These are phyloP conservation scores for Fopius arisanus DNA, from an alignment of 1,140 invertebrate genomes.

Conservation along the genomic window DNA sequence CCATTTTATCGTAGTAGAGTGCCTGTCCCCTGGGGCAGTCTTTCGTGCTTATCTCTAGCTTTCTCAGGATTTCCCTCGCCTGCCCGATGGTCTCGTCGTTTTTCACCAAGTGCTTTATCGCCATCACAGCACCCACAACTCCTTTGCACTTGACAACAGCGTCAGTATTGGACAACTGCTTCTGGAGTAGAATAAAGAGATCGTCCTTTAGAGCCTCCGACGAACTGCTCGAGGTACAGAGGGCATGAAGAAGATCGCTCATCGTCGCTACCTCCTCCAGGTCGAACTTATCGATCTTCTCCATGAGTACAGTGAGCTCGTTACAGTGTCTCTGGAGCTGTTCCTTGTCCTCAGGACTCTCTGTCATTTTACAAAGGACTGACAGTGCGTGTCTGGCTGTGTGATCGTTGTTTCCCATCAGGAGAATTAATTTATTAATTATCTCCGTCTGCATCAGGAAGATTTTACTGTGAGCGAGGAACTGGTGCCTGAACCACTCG, in stretches of 20 bases:
- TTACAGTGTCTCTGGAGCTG: conserved; percentile 56
- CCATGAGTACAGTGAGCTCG: conserved; percentile 65
- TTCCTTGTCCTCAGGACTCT: conserved; percentile 43
- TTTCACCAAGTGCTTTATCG: conserved; percentile 60
- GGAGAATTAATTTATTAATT: conserved; percentile 49
- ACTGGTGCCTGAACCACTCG: conserved; percentile 56
- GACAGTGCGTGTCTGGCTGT: conserved; percentile 52
- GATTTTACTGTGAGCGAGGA: conserved; percentile 47
- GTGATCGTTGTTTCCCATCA: conserved; percentile 56
- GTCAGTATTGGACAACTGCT: conserved; percentile 68
- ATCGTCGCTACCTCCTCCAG: conserved; percentile 68
- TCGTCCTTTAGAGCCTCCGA: conserved; percentile 67
- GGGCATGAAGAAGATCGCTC: conserved; percentile 65
- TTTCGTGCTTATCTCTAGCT: conserved; percentile 51
- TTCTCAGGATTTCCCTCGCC: conserved; percentile 53
- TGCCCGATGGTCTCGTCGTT: conserved; percentile 43
- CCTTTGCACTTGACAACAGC: conserved; percentile 60
- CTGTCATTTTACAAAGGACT: conserved; percentile 53
- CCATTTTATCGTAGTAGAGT: conserved; percentile 79
- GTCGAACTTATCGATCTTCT: conserved; percentile 67
- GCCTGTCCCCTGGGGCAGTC: conserved; percentile 62
- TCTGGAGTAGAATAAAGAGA: conserved; percentile 70
- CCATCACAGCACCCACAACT: conserved; percentile 62
- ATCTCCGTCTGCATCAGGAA: conserved; percentile 56
- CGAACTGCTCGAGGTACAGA: conserved; percentile 60